These are phyloP conservation scores for Hiodon alosoides DNA, from an alignment of 2,113 vertebrate species.

Conservation along the genomic window DNA sequence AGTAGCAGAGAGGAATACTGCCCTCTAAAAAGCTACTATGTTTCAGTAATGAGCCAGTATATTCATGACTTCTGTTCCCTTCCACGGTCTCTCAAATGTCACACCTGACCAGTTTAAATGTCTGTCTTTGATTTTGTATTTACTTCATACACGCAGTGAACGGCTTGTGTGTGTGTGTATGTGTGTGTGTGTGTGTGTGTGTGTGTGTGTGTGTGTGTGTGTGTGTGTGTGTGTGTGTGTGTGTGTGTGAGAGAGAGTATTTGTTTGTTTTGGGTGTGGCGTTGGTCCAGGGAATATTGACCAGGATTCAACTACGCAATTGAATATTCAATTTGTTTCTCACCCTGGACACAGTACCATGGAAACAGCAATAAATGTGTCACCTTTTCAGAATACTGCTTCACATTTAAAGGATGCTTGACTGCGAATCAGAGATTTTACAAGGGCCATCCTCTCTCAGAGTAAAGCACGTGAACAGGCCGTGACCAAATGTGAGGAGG, in stretches of 20 bases:
- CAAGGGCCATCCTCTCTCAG: slow-evolving; percentile 50
- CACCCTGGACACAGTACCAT: slow-evolving; percentile 47
- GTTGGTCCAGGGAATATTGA: slow-evolving; percentile 10
- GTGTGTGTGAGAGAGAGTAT: no score
- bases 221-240: not conserved
- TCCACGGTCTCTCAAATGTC: not conserved
- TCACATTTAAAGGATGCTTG: slow-evolving; percentile 54
- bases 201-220: not conserved
- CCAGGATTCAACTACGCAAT: slow-evolving; percentile 24
- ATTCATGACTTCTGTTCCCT: slow-evolving; percentile 1
- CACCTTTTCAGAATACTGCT: slow-evolving; percentile 52
- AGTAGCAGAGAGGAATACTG: not conserved
- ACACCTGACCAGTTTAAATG: not conserved
- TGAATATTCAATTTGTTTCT: slow-evolving; percentile 43
- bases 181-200: slow-evolving; percentile 7
- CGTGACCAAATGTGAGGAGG: slow-evolving; percentile 34
- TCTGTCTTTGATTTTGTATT: slow-evolving; percentile 22
- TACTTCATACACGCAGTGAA: slow-evolving; percentile 21
- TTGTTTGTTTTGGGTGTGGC: not conserved
- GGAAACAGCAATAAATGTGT: slow-evolving; percentile 53
- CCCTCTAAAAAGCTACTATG: no score
- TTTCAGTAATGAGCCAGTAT: slow-evolving; percentile 5
- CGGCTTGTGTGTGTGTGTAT: not conserved
- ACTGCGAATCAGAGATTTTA: slow-evolving; percentile 45
- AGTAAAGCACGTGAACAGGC: slow-evolving; percentile 40